Percentiles rank a stretch among this genome's conserved stretches.
phyloP scores from a whole-genome alignment of 2,113 vertebrate genomes.

The Nicator chloris region DNA sequence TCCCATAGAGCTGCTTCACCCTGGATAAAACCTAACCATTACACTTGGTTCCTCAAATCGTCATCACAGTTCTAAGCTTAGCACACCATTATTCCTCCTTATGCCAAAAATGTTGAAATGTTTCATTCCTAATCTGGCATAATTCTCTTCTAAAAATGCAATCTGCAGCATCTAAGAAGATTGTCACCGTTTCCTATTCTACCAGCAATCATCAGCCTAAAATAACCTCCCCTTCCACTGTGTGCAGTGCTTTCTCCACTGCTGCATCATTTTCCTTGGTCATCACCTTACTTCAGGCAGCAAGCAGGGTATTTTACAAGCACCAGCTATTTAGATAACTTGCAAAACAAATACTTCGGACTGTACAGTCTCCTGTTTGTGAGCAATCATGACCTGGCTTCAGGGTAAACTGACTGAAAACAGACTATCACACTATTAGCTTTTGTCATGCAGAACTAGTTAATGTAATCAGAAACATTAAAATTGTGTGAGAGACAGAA shows the following conservation, averaged over 20 bases:
- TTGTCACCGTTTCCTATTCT: neutral
- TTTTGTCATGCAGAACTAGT: neutral
- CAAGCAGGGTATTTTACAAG: neutral
- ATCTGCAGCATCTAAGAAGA: neutral
- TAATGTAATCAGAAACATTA: neutral
- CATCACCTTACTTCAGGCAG: neutral
- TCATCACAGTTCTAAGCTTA: neutral
- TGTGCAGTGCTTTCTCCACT: neutral
- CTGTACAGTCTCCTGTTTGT: neutral
- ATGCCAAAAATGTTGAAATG: neutral
- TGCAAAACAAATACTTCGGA: neutral
- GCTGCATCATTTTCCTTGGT: neutral
- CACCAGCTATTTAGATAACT: neutral
- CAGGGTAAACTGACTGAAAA: neutral
- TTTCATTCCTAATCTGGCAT: neutral
- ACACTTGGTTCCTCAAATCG: neutral
- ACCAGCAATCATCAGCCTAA: neutral
- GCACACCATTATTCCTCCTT: neutral
- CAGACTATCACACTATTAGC: neutral
- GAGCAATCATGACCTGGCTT: neutral
- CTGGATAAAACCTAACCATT: neutral
- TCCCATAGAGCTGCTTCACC: neutral
- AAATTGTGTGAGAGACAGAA: neutral
- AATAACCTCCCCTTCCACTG: neutral
- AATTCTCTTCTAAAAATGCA: conserved; percentile 5